These are phyloP conservation scores for Poeciliopsis retropinna DNA, from an alignment of 2,113 vertebrate genomes.

Conservation along the genomic window DNA sequence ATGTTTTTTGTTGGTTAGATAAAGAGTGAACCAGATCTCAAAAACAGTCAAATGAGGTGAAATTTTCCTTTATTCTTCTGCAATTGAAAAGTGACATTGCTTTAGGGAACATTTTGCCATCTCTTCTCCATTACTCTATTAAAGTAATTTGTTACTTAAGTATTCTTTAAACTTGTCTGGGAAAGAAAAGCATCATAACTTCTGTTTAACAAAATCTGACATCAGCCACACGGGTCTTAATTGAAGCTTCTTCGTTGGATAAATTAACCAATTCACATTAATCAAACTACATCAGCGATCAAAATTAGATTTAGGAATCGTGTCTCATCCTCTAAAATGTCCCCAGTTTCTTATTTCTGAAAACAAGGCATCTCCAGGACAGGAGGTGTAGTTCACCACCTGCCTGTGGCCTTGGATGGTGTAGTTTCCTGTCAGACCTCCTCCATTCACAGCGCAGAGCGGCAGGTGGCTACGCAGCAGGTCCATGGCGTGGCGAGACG, in stretches of 20 bases:
- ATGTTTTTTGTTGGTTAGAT: background rate
- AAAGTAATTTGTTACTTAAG: too few relatives aligned
- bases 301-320: background rate
- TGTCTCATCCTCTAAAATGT: constrained; percentile 73
- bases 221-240: background rate
- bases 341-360: constrained; percentile 83
- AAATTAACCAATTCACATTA: background rate
- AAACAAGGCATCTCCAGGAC: constrained; percentile 86
- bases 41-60: too few relatives aligned
- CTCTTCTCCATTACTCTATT: background rate
- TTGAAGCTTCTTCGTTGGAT: background rate
- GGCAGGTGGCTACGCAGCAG: constrained; percentile 78
- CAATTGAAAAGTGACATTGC: background rate
- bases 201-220: background rate
- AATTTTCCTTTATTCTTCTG: background rate
- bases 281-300: background rate
- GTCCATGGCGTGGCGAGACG: constrained; percentile 60
- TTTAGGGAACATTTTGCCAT: background rate
- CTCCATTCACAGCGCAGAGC: constrained; percentile 74
- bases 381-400: constrained; percentile 78
- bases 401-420: constrained; percentile 87
- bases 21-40: background rate
- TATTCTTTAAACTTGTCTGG: too few relatives aligned
- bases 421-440: constrained; percentile 76
- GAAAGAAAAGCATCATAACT: too few relatives aligned